phyloP scores from a whole-genome alignment of 2,113 vertebrate species.

The Ageneiosus marmoratus region DNA sequence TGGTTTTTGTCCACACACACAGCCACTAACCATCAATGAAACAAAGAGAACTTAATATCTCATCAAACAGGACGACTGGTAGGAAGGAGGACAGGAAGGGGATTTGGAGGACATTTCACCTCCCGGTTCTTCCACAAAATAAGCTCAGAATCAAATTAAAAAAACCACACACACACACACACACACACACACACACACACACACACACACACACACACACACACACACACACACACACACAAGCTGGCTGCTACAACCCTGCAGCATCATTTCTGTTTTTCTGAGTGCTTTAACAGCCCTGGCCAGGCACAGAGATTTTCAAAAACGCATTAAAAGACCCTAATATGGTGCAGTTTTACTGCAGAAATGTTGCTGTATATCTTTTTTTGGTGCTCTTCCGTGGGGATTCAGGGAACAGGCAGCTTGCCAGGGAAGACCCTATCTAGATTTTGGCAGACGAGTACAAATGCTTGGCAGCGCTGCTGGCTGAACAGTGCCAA shows the following conservation, averaged over 20 bases:
- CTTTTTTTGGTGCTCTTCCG: conserved; percentile 57
- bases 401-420: conserved; percentile 45
- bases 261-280: not conserved
- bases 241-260: not conserved
- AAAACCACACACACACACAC: no score
- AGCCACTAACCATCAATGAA: not conserved
- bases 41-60: not conserved
- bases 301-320: not conserved
- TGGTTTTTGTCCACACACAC: not conserved
- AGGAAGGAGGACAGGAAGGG: conserved; percentile 42
- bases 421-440: conserved; percentile 61
- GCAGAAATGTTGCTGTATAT: not conserved
- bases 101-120: not conserved
- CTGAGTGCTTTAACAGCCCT: not conserved
- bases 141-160: not conserved
- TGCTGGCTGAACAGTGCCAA: conserved; percentile 57
- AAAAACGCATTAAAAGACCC: not conserved
- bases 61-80: conserved; percentile 10
- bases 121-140: conserved; percentile 12
- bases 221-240: no score
- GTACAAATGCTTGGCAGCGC: conserved; percentile 69
- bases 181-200: no score
- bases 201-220: no score
- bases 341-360: not conserved
- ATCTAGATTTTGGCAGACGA: conserved; percentile 50